Evolutionary conservation across 1,140 invertebrate genomes (phyloP), one percentile per base, ranked within the genome.

Genomic region (Calliphora vicina): DNA sequence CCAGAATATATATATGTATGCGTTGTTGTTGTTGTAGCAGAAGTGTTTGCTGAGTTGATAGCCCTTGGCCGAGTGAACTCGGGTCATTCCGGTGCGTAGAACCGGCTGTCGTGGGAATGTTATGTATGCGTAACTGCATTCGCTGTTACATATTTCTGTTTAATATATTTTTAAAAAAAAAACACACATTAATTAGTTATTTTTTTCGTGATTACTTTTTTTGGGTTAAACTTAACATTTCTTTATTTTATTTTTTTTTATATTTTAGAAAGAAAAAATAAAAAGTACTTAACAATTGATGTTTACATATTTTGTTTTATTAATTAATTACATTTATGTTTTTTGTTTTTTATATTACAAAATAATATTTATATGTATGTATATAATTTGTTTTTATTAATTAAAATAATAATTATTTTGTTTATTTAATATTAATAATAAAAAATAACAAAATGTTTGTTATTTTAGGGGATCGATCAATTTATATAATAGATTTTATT

Each of bases 151-250:
- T n/a, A n/a, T n/a, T n/a, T 10, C 50, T 4, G 29, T 35, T 35
- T 35, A 8, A 35, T 4, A 35, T 35, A 35, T 35, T 35, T 2
- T 8, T 35, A 5, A 50, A 50, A 50, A 15, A 50, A 50, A 50
- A 50, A 50, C 12, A 12, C 45, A 1, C 4, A 4, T 50, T 5
- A 50, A 50, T 50, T 50, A 17, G 12, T 6, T 23, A 9, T 67
- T 67, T 67, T 61, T 20, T 67, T 61, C 25, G 61, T 67, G 61
- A 67, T 67, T 67, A 67, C 20, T 67, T 67, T 50, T 67, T 67
- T 67, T 67, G n/a, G 61, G n/a, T 67, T 67, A 67, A 67, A 67
- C 61, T 67, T 67, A 67, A 67, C 61, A 67, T 67, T 67, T 67
- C 61, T 67, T 67, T 67, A 67, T 67, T 67, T 67, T 20, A 67